phyloP scores from a whole-genome alignment of 2,113 vertebrate species.

The Tinamus guttatus region DNA sequence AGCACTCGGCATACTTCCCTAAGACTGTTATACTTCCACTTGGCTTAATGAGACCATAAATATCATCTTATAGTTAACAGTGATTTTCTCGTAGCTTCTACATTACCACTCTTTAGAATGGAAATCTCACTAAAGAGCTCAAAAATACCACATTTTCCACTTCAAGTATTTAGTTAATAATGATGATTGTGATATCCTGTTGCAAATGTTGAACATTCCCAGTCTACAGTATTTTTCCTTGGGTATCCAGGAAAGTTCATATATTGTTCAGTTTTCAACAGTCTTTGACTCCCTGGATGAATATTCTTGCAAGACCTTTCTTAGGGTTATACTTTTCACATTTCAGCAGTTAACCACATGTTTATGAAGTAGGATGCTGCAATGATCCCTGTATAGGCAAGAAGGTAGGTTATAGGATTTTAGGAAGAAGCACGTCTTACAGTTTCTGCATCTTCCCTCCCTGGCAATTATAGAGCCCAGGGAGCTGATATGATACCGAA shows the following conservation, averaged over 20 bases:
- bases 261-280: neutral
- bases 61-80: neutral
- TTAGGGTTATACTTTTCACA: neutral
- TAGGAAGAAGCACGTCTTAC: neutral
- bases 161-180: neutral
- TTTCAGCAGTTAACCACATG: neutral
- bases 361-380: neutral
- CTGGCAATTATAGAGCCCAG: neutral
- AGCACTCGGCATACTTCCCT: neutral
- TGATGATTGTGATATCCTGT: neutral
- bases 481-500: neutral
- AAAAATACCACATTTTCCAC: neutral
- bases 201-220: neutral
- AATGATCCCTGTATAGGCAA: neutral
- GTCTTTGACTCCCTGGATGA: neutral
- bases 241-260: neutral
- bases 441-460: neutral
- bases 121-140: neutral
- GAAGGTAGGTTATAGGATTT: neutral
- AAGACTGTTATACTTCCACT: neutral
- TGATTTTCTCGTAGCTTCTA: neutral
- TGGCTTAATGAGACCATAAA: neutral
- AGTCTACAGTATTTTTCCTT: neutral
- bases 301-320: neutral
- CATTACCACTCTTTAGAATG: neutral